Evolutionary conservation across 2,888 invertebrate genomes (phyloP).

Genomic region (Hipparchia sbordonii): DNA sequence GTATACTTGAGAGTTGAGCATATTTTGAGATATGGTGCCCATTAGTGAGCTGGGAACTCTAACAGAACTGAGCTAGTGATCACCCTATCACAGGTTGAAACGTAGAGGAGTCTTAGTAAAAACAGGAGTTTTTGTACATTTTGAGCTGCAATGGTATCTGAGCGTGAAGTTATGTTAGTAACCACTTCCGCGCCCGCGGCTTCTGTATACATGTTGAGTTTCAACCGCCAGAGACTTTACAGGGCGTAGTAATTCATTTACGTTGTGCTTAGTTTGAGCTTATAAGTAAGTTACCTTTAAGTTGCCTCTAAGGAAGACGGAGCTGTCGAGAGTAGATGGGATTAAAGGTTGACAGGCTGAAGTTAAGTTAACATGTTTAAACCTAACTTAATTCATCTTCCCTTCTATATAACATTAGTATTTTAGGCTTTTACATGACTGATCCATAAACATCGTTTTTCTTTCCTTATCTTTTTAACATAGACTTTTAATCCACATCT

Average conservation of each 20-base stretch:
- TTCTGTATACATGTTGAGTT: conserved; percentile 2
- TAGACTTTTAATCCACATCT: too few relatives aligned
- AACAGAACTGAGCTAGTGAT: too few relatives aligned
- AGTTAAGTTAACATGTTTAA: conserved; percentile 5
- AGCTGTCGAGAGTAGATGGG: conserved; percentile 32
- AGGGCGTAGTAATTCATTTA: conserved; percentile 37
- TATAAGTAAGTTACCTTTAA: conserved; percentile 35
- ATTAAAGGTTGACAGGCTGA: conserved; percentile 24
- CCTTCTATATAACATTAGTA: neutral
- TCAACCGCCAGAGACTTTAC: conserved; percentile 25
- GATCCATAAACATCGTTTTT: too few relatives aligned
- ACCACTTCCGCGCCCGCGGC: neutral
- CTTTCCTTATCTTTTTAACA: too few relatives aligned
- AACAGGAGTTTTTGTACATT: too few relatives aligned
- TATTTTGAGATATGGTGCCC: too few relatives aligned
- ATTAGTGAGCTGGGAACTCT: too few relatives aligned
- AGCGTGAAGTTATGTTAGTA: too few relatives aligned
- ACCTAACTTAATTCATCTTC: neutral
- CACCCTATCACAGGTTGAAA: too few relatives aligned
- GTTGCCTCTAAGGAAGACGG: conserved; percentile 35
- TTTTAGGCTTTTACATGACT: too few relatives aligned
- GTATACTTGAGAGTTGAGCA: too few relatives aligned
- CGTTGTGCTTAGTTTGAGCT: conserved; percentile 35
- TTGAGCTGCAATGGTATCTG: too few relatives aligned
- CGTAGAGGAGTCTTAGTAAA: neutral